Base-by-base conservation (phyloP, 2,888 invertebrate species). In the Drosophila formosana region DNA sequence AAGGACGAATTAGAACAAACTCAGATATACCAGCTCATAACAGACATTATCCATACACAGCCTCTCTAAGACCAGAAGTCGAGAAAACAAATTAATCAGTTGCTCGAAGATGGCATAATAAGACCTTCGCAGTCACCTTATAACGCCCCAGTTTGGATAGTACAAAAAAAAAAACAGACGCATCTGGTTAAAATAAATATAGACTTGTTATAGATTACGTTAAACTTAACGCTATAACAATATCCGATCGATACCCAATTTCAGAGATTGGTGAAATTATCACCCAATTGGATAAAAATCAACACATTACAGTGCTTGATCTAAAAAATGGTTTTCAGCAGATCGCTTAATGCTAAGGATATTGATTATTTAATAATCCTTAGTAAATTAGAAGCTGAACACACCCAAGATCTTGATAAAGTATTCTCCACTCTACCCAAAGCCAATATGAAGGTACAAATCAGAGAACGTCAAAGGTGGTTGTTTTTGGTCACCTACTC, bases 41-140 rank as follows among this genome's bases (percentile, higher is more conserved):
- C n/a, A n/a, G 43, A 11, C 43, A 45, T 11, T 60, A 60, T 1
- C 32, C 13, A 0, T 45, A 51, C 32, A 50, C 58, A 1, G 30
- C 39, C 4, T 58, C 58, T 2, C 4, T 58, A 5, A 49, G 11
- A 25, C 1, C n/a, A 8, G 41, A 58, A 23, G 32, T 51, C 0
- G 32, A 60, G 18, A 4, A 60, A 51, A 3, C 11, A 60, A 4
- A 11, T 43, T 0, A 4, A 58, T 1, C 1, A 41, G 5, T 3
- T 50, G 41, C 23, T 58, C 4, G 2, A 3, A 23, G 41, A 50
- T 7, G 58, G 41, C 23, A 49, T 41, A 8, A 49, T 49, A 26
- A 47, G 47, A 58, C 39, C 30, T 41, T 58, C 41, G 32, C 39
- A 23, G 41, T 58, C 58, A 18, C 30, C 58, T 0, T 50, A 50